Evolutionary conservation across 2,888 invertebrate species (phyloP).

Genomic region (Alviniconcha strummeri): DNA sequence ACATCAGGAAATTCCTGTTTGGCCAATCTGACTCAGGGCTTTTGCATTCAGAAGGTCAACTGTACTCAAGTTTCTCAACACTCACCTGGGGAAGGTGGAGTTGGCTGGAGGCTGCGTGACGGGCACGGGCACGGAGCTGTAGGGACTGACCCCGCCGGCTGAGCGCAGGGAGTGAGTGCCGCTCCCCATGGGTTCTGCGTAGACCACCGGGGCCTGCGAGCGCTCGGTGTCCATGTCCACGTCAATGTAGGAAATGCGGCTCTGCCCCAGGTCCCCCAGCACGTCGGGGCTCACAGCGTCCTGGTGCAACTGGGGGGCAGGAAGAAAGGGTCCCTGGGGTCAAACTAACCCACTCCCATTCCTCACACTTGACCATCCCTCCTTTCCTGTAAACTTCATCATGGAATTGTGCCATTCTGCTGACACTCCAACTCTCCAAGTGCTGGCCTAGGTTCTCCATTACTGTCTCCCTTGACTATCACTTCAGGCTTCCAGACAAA

Average conservation of each 20-base stretch:
- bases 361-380: too few species aligned
- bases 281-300: constrained; percentile 9
- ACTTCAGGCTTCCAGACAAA: too few species aligned
- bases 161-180: constrained; percentile 43
- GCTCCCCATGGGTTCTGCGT: constrained; percentile 48
- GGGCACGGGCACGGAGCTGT: constrained; percentile 64
- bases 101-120: constrained; percentile 3
- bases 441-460: too few species aligned
- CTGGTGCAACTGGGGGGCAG: constrained; percentile 5
- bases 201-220: constrained; percentile 33
- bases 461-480: too few species aligned
- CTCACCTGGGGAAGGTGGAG: constrained; percentile 25
- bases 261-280: constrained; percentile 41
- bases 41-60: too few species aligned
- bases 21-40: too few species aligned
- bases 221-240: constrained; percentile 46
- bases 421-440: too few species aligned
- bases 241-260: constrained; percentile 61
- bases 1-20: too few species aligned
- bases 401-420: too few species aligned
- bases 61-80: too few species aligned
- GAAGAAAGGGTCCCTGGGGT: background rate
- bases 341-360: background rate
- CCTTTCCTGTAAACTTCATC: too few species aligned
- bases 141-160: constrained; percentile 47